Evolutionary conservation across 2,113 vertebrate genomes (phyloP), one percentile per base, ranked within the genome.

Genomic region (Aythya baeri): DNA sequence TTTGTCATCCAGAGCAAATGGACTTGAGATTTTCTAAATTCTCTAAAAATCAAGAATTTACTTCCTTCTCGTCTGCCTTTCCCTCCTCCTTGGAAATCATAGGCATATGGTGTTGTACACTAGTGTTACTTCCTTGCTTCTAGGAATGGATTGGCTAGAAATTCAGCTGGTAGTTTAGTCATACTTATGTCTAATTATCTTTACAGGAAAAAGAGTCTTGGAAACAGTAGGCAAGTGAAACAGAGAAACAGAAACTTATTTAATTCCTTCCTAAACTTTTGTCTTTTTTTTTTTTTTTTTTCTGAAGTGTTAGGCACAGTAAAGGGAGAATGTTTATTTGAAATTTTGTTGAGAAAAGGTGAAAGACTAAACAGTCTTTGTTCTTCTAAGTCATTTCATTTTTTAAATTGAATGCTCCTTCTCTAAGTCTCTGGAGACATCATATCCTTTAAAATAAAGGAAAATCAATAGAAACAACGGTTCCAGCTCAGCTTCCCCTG

Each of bases 401-500:
- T 92, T 80, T 82, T 14, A 76, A 86, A 82, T 13, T 27, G 32
- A 84, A 61, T 0, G 0, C 81, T 86, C 74, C 52, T 86, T 91
- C 71, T 89, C 15, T 25, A 73, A 52, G 41, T 83, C 91, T 94
- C 77, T 84, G 54, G 89, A 79, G 86, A 49, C 49, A 57, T 2
- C 8, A 1, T 93, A 73, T 79, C 77, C 71, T 76, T 54, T 79
- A 79, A 50, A 46, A 44, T 62, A 49, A 1, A 66, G 71, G 71
- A 89, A 94, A 95, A 94, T 85, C 66, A 91, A 75, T 88, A 87
- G 55, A 83, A 84, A 62, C 34, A 89, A 87, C 73, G 61, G 74
- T 89, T 94, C 71, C 91, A 79, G 66, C 82, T 87, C 71, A 87
- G 54, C 91, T 96, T 96, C 62, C 77, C 32, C 49, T 91, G 62